Conservation (phyloP, 2,113 vertebrate species). For the Siniperca knerii region DNA sequence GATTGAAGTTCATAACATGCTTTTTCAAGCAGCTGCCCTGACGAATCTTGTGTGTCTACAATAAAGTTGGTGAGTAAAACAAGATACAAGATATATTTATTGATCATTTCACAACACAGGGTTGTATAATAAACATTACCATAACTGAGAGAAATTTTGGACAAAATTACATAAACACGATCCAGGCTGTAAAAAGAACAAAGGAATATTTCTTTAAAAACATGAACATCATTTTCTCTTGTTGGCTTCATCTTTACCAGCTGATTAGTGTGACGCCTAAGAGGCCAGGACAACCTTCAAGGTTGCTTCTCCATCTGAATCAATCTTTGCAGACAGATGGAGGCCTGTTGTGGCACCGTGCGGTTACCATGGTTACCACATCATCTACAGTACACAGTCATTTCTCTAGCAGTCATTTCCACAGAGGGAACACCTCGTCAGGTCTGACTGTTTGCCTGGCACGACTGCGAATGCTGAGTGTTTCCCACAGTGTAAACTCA, state of each 20-base stretch:
- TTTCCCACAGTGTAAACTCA: slow-evolving; percentile 43
- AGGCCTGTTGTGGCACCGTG: not conserved
- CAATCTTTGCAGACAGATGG: slow-evolving; percentile 33
- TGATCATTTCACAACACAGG: too few relatives aligned
- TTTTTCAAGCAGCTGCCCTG: not conserved
- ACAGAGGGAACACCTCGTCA: slow-evolving; percentile 7
- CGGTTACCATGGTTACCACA: slow-evolving; percentile 22
- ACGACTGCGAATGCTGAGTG: not conserved
- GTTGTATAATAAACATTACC: not conserved
- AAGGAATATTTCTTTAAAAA: slow-evolving; percentile 2
- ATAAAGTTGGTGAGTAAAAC: not conserved
- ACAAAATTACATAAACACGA: not conserved
- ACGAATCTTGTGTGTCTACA: slow-evolving; percentile 2
- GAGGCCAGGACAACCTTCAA: slow-evolving; percentile 7
- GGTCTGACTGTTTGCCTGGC: slow-evolving; percentile 32
- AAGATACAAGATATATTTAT: too few relatives aligned
- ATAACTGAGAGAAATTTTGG: not conserved
- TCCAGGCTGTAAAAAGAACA: not conserved
- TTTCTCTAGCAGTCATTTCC: not conserved
- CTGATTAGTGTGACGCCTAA: not conserved
- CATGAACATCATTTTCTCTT: not conserved
- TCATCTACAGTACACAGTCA: not conserved
- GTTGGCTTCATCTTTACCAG: not conserved
- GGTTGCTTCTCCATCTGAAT: slow-evolving; percentile 11
- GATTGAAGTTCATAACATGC: not conserved